Conservation (phyloP, 2,888 invertebrate genomes). For the Parthenolecanium corni region DNA sequence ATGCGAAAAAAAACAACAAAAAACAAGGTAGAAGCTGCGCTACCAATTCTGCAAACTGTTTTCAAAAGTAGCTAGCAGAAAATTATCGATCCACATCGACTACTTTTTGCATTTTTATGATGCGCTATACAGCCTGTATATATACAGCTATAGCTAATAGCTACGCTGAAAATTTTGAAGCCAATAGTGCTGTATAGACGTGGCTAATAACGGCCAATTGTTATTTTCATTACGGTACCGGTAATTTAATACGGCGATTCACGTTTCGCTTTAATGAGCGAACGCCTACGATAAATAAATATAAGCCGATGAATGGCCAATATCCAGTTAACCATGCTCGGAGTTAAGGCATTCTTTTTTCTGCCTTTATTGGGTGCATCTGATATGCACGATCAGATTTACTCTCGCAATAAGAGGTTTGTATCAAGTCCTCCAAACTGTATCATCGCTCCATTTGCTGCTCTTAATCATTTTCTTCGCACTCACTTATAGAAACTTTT, state of each 20-base stretch:
- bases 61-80: no score
- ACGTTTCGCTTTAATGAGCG: slow-evolving; percentile 20
- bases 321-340: not conserved
- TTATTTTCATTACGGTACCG: slow-evolving; percentile 18
- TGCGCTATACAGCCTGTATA: no score
- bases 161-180: no score
- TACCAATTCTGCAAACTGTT: no score
- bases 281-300: slow-evolving; percentile 11
- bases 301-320: not conserved
- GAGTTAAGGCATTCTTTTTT: not conserved
- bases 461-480: not conserved
- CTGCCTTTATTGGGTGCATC: slow-evolving; percentile 18
- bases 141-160: no score
- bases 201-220: not conserved
- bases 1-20: no score
- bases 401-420: not conserved
- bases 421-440: not conserved
- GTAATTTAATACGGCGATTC: slow-evolving; percentile 19
- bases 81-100: no score
- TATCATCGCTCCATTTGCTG: not conserved
- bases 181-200: not conserved
- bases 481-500: no score
- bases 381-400: slow-evolving; percentile 24
- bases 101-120: no score
- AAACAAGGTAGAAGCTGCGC: no score